These are phyloP conservation scores for Erebia palarica DNA, from an alignment of 2,888 invertebrate genomes.

Conservation along the genomic window DNA sequence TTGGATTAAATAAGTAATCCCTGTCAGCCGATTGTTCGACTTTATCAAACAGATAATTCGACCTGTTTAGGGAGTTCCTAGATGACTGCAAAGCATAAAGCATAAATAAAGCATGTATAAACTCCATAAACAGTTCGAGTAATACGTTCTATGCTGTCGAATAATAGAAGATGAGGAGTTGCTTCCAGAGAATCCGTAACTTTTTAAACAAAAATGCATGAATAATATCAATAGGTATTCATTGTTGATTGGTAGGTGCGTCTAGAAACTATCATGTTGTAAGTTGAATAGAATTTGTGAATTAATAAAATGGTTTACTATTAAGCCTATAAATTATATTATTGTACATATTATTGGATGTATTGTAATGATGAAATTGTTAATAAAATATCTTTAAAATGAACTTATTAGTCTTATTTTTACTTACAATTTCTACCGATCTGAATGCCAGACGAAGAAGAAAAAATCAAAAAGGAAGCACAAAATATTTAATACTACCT, in stretches of 20 bases:
- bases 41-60: too few species aligned
- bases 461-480: too few species aligned
- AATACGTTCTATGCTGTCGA: too few species aligned
- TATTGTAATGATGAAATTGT: constrained; percentile 37
- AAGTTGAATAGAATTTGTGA: constrained; percentile 32
- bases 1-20: too few species aligned
- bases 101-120: too few species aligned
- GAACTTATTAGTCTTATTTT: constrained; percentile 15
- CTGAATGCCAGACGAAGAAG: not conserved
- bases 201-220: not conserved
- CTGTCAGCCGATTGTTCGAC: too few species aligned
- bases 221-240: not conserved
- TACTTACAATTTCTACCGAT: not conserved
- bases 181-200: too few species aligned
- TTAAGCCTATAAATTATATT: constrained; percentile 32
- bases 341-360: constrained; percentile 42
- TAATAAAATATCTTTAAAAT: constrained; percentile 31
- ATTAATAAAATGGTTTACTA: constrained; percentile 18
- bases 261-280: constrained; percentile 27
- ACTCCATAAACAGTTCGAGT: too few species aligned
- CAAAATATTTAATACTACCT: too few species aligned
- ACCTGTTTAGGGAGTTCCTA: too few species aligned
- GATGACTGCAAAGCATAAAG: too few species aligned
- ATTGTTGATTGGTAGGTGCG: not conserved
- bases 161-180: too few species aligned